These are phyloP conservation scores for Ormyrus thymus DNA, from an alignment of 2,888 invertebrate genomes.

Conservation along the genomic window DNA sequence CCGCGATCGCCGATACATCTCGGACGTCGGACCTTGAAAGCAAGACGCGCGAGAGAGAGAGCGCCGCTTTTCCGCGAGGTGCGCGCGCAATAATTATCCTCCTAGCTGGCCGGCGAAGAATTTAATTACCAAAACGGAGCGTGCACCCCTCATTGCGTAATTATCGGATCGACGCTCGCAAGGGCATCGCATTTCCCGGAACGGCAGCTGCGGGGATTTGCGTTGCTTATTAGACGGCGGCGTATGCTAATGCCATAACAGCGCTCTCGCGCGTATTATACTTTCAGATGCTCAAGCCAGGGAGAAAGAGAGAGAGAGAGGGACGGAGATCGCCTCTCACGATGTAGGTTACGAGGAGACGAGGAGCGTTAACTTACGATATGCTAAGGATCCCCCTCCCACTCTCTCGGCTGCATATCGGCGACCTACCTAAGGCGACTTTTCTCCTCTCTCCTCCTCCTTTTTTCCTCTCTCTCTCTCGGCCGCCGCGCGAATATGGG, in stretches of 20 bases:
- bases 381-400: constrained; percentile 26
- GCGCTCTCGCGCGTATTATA: constrained; percentile 61
- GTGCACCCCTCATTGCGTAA: not conserved
- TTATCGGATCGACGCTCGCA: constrained; percentile 36
- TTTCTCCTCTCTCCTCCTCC: not conserved
- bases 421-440: constrained; percentile 5
- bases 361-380: constrained; percentile 51
- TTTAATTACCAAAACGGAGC: not conserved
- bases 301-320: constrained; percentile 30
- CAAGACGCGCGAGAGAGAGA: not conserved
- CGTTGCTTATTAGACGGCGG: constrained; percentile 69
- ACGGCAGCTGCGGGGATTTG: constrained; percentile 60
- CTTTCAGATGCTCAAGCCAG: constrained; percentile 63
- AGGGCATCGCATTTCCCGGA: constrained; percentile 56
- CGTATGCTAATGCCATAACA: constrained; percentile 64
- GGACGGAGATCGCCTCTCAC: constrained; percentile 56
- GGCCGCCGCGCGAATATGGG: too few species aligned
- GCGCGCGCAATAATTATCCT: not conserved
- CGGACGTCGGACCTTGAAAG: constrained; percentile 33
- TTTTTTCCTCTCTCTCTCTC: not conserved
- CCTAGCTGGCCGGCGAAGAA: too few species aligned
- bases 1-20: not conserved
- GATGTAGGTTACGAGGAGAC: constrained; percentile 60
- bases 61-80: not conserved
- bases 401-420: constrained; percentile 4